Evolutionary conservation across 2,797 vertebrate species (phyloP), one percentile per base, ranked within the genome.

Genomic region (Kryptolebias ocellatus): DNA sequence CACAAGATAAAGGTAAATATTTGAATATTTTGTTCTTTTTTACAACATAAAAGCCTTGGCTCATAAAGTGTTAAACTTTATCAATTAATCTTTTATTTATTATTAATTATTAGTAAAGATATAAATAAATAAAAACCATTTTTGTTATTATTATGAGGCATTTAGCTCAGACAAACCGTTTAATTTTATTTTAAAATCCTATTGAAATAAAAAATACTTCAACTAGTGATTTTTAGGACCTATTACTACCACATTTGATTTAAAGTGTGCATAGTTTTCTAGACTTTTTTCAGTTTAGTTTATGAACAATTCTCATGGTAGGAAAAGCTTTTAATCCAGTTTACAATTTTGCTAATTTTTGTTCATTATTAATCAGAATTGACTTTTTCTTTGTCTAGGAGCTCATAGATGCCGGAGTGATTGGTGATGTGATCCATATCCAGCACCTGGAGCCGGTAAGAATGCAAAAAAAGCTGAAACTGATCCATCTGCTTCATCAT

Each of bases 391-490:
- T 56, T 67, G 69, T 65, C 6, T 59, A 96, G 95, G 90, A 90
- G 74, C 83, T 96, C 50, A 85, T 96, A 18, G 92, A 94, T 56
- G 76, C 83, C 34, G 93, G 94, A 61, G 90, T 57, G 9, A 73
- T 96, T 5, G 95, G 95, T 4, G 93, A 96, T 61, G 85, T 95
- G 62, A 87, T 93, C 47, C 95, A 96, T 73, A 95, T 96, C 84
- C 95, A 96, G 78, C 95, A 95, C 79, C 45, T 95, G 34, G 95
- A 95, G 80, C 95, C 95, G 20, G 95, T 96, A 87, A 90, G 92
- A 60, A 66, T 20, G 3, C 16, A 50, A 20, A 27, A 39, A 72
- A 0, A 2, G 53, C n/a, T 16, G 37, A 37, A 45, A 20, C 15
- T 18, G 47, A 27, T 34, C 14, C 52, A 29, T 10, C 5, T 2